Percentiles rank a stretch among this genome's conserved stretches.
phyloP scores from a whole-genome alignment of 2,113 vertebrate species.

The Alectura lathami region DNA sequence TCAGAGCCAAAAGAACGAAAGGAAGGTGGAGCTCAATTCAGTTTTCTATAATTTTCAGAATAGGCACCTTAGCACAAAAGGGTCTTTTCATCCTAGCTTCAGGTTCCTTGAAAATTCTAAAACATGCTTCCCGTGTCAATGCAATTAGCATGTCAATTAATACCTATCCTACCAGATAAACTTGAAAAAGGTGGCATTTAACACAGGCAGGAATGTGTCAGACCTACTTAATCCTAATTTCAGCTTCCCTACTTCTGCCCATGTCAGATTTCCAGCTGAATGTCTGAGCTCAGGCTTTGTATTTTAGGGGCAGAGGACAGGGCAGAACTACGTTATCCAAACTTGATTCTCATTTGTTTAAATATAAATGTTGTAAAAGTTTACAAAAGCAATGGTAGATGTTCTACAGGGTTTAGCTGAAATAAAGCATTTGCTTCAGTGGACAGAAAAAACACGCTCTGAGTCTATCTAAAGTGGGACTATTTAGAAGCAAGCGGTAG shows the following conservation, averaged over 20 bases:
- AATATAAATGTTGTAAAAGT: background rate
- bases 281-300: background rate
- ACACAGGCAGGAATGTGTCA: background rate
- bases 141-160: background rate
- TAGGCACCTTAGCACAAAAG: background rate
- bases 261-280: background rate
- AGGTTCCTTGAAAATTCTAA: background rate
- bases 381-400: background rate
- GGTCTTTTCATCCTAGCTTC: background rate
- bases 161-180: background rate
- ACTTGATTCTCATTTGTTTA: background rate
- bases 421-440: background rate
- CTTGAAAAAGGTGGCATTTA: background rate
- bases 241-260: background rate
- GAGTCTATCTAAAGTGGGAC: background rate
- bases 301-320: background rate
- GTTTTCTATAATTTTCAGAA: background rate
- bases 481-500: slow-evolving; percentile 1
- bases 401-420: background rate
- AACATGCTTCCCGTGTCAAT: background rate
- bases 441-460: background rate
- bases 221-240: background rate
- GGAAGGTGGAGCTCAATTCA: background rate
- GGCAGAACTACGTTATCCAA: background rate
- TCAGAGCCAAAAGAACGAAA: background rate